phyloP scores from a whole-genome alignment of 2,888 invertebrate species.

The Dinocampus coccinellae region DNA sequence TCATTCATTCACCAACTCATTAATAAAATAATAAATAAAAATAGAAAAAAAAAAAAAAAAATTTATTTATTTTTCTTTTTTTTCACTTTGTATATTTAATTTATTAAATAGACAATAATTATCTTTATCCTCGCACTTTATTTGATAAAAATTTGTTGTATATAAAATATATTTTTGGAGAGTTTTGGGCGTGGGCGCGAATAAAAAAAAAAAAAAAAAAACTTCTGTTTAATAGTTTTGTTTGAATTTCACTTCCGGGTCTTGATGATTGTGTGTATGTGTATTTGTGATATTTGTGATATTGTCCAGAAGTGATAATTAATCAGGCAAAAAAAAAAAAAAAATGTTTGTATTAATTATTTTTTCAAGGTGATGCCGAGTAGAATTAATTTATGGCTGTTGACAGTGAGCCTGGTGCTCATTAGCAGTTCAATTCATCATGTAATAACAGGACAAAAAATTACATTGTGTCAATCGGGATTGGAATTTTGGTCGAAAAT shows the following conservation, averaged over 20 bases:
- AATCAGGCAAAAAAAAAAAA: too few species aligned
- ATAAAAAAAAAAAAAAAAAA: background rate
- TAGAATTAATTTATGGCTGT: conserved; percentile 52
- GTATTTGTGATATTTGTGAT: background rate
- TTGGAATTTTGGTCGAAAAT: conserved; percentile 80
- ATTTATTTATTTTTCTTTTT: too few species aligned
- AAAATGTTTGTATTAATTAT: background rate
- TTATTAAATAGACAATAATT: too few species aligned
- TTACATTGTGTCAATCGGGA: conserved; percentile 70
- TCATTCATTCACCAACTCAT: background rate
- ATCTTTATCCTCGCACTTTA: too few species aligned
- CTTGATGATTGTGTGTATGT: background rate
- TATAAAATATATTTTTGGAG: background rate
- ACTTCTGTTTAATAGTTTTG: background rate
- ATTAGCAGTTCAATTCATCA: conserved; percentile 33
- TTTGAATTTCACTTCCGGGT: background rate
- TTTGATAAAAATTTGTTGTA: too few species aligned
- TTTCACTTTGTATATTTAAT: too few species aligned
- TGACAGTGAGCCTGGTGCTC: conserved; percentile 56
- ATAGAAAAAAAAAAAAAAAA: background rate
- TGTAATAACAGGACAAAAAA: conserved; percentile 42
- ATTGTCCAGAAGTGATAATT: too few species aligned
- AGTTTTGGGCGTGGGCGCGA: background rate
- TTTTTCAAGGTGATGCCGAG: conserved; percentile 59
- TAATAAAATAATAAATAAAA: too few species aligned